Conservation (phyloP, 2,888 invertebrate species). For the Nomada fabriciana region DNA sequence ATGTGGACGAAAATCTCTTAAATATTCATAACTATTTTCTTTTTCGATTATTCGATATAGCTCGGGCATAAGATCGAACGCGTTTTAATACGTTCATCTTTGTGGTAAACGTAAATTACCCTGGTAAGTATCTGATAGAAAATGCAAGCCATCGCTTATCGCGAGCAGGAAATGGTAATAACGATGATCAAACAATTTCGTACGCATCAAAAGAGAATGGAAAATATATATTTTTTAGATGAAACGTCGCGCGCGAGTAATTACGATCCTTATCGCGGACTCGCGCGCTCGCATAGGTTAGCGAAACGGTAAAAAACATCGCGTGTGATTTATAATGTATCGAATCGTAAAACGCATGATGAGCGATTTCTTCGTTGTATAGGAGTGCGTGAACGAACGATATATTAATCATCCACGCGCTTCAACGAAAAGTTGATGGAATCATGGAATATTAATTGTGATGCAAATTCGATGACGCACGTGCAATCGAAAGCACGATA, state of each 20-base stretch:
- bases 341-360: slow-evolving; percentile 45
- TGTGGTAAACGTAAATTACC: slow-evolving; percentile 15
- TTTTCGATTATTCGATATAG: background rate
- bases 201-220: background rate
- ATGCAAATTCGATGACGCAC: slow-evolving; percentile 53
- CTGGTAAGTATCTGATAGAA: slow-evolving; percentile 27
- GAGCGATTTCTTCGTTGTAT: slow-evolving; percentile 43
- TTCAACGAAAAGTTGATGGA: slow-evolving; percentile 63
- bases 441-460: slow-evolving; percentile 60
- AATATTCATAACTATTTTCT: background rate
- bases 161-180: slow-evolving; percentile 43
- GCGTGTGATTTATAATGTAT: slow-evolving; percentile 69
- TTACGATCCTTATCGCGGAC: slow-evolving; percentile 62
- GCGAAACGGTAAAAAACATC: slow-evolving; percentile 52
- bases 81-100: slow-evolving; percentile 14
- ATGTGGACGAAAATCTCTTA: too few relatives aligned
- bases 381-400: slow-evolving; percentile 38
- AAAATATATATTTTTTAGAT: slow-evolving; percentile 50
- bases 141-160: slow-evolving; percentile 32
- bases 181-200: slow-evolving; percentile 57
- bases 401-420: slow-evolving; percentile 69
- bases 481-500: slow-evolving; percentile 48
- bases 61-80: background rate
- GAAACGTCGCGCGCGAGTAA: slow-evolving; percentile 45
- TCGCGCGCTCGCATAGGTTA: slow-evolving; percentile 1